Percentiles rank a stretch among this genome's conserved stretches.
Evolutionary conservation across 2,888 invertebrate genomes (phyloP).

Genomic region (Acleris holmiana): DNA sequence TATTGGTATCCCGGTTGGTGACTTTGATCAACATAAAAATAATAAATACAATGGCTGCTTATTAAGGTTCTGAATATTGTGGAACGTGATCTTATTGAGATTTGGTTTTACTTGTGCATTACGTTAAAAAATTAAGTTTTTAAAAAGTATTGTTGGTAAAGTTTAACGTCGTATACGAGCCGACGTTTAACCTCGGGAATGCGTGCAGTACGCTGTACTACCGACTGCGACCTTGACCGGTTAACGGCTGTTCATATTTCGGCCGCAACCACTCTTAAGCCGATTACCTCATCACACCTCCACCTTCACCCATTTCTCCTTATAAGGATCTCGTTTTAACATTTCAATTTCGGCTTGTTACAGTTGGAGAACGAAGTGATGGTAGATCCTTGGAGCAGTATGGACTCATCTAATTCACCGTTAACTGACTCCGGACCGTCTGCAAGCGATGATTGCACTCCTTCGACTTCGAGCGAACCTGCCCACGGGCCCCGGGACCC

Average conservation of each 20-base stretch:
- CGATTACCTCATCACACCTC: constrained; percentile 55
- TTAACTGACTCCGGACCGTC: constrained; percentile 81
- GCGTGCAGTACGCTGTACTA: constrained; percentile 33
- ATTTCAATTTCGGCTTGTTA: constrained; percentile 57
- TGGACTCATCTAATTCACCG: constrained; percentile 83
- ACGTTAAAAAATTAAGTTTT: too few species aligned
- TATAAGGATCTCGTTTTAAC: constrained; percentile 40
- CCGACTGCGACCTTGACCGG: constrained; percentile 61
- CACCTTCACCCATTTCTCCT: constrained; percentile 58
- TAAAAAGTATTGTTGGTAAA: background rate
- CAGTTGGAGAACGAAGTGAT: constrained; percentile 85
- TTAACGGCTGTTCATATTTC: constrained; percentile 49
- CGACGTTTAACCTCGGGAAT: constrained; percentile 43
- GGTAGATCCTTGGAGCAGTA: constrained; percentile 83
- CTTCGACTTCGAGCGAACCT: constrained; percentile 75
- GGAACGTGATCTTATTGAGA: too few species aligned
- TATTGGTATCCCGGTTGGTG: constrained; percentile 7
- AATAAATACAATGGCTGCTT: too few species aligned
- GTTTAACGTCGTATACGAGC: constrained; percentile 45
- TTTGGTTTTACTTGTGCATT: too few species aligned
- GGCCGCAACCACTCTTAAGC: constrained; percentile 55
- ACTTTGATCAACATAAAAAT: background rate
- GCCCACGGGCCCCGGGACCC: constrained; percentile 58
- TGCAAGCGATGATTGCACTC: constrained; percentile 80
- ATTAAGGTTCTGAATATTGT: too few species aligned